phyloP scores from a whole-genome alignment of 2,113 vertebrate species.

The Erinaceus europaeus region DNA sequence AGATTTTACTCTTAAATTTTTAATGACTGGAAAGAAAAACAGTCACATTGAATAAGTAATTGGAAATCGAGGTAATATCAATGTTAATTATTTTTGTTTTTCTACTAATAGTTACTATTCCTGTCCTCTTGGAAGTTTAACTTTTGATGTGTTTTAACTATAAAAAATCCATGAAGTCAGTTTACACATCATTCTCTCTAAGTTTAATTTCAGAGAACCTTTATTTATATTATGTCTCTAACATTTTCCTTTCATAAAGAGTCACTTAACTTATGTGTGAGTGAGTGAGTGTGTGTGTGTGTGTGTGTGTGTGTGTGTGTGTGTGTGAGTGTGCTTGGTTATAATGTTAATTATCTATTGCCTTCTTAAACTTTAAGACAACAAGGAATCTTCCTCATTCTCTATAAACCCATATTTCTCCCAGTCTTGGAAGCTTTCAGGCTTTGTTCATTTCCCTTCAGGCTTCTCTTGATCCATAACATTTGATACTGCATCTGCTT shows the following conservation, averaged over 20 bases:
- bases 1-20: neutral
- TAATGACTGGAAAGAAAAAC: neutral
- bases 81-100: neutral
- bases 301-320: no score
- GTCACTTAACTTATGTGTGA: neutral
- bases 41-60: neutral
- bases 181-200: neutral
- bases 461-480: no score
- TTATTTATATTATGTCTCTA: neutral
- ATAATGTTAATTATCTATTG: no score
- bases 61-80: neutral
- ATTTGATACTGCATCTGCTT: no score
- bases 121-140: neutral
- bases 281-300: accelerated
- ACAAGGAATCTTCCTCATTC: no score
- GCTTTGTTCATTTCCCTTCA: no score
- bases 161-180: neutral
- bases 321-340: no score
- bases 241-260: neutral
- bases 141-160: neutral
- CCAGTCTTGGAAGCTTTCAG: no score
- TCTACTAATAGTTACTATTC: neutral
- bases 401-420: no score
- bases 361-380: no score
- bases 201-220: neutral